Evolutionary conservation across 2,113 vertebrate species (phyloP).

Genomic region (Panthera leo): DNA sequence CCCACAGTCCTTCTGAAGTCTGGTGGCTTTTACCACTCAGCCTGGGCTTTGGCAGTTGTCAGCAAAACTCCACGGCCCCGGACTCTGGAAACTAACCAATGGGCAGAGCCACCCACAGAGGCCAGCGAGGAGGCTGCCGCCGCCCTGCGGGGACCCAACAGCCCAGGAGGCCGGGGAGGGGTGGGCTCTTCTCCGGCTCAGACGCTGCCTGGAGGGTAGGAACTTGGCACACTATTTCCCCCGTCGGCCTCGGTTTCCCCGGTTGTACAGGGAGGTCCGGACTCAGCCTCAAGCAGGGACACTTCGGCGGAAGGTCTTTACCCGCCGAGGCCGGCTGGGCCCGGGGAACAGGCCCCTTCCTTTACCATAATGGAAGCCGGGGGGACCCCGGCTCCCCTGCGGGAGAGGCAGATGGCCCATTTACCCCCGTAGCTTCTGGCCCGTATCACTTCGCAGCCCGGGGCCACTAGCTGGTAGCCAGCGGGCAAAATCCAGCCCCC

Average conservation of each 20-base stretch:
- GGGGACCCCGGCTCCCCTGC: background rate
- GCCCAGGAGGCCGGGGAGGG: fast-evolving
- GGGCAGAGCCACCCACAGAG: conserved; percentile 60
- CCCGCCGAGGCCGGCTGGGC: fast-evolving
- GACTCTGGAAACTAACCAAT: background rate
- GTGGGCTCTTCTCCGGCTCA: fast-evolving
- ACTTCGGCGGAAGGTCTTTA: background rate
- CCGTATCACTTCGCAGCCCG: fast-evolving
- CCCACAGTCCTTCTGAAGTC: conserved; percentile 36
- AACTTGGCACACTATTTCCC: fast-evolving
- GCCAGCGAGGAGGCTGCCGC: fast-evolving
- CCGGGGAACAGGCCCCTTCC: fast-evolving
- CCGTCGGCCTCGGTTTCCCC: background rate
- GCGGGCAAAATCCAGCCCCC: too few relatives aligned
- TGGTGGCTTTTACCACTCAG: background rate
- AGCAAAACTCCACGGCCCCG: background rate
- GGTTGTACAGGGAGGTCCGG: fast-evolving
- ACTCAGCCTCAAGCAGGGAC: fast-evolving
- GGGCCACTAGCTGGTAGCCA: background rate
- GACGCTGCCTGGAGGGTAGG: background rate
- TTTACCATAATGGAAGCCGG: background rate
- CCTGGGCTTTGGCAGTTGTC: background rate
- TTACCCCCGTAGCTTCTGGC: fast-evolving
- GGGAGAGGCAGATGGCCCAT: fast-evolving
- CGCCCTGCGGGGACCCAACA: fast-evolving